Conservation (phyloP, 2,888 invertebrate genomes). For the Lacanobia wlatinum region DNA sequence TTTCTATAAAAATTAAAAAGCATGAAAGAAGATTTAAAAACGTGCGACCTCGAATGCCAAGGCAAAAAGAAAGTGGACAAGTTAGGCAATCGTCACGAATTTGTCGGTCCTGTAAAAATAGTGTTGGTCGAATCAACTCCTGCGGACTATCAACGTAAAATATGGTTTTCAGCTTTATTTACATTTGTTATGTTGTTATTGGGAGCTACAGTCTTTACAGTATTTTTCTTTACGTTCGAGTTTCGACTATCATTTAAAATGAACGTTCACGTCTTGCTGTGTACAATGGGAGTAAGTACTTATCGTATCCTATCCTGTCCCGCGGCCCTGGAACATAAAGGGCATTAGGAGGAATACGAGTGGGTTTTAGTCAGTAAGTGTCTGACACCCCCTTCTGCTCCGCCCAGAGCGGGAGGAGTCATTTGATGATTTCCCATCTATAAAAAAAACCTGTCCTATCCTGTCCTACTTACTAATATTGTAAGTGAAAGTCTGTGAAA, state of each 20-base stretch:
- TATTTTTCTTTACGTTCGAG: conserved; percentile 69
- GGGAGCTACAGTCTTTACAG: conserved; percentile 67
- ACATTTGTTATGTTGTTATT: conserved; percentile 73
- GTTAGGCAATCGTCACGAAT: conserved; percentile 64
- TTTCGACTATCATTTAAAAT: conserved; percentile 61
- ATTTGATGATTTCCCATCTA: too few species aligned
- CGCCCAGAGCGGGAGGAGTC: too few species aligned
- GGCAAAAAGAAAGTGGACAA: conserved; percentile 13
- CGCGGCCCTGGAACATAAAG: too few species aligned
- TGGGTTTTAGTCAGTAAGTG: too few species aligned
- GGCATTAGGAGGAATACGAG: too few species aligned
- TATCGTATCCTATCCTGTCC: background rate
- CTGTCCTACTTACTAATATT: too few species aligned
- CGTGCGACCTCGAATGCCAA: conserved; percentile 75
- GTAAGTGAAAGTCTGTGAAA: too few species aligned
- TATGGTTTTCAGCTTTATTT: conserved; percentile 69
- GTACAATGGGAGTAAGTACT: conserved; percentile 78
- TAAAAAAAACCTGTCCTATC: too few species aligned
- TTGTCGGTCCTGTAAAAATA: conserved; percentile 81
- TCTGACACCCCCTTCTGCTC: too few species aligned
- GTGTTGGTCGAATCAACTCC: conserved; percentile 75
- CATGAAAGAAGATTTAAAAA: conserved; percentile 42
- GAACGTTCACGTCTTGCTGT: conserved; percentile 74
- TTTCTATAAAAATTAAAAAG: conserved; percentile 10
- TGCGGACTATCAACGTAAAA: conserved; percentile 63